phyloP scores from a whole-genome alignment of 2,888 invertebrate species.

The Temnothorax unifasciatus region DNA sequence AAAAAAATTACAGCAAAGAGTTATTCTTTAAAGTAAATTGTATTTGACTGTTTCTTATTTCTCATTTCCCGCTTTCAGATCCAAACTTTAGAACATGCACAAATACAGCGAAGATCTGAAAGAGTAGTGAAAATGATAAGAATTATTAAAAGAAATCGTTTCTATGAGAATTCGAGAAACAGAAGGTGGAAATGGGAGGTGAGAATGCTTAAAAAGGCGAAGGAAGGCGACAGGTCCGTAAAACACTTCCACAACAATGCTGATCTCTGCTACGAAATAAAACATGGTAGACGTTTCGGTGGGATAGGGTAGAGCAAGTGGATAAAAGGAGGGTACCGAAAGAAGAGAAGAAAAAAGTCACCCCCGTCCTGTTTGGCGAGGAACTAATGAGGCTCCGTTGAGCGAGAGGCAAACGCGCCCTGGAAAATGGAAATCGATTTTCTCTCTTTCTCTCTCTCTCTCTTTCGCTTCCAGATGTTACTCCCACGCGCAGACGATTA shows the following conservation, averaged over 20 bases:
- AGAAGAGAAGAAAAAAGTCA: slow-evolving; percentile 61
- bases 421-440: slow-evolving; percentile 76
- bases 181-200: neutral
- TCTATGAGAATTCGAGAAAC: slow-evolving; percentile 19
- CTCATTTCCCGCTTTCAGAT: slow-evolving; percentile 13
- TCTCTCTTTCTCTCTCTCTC: slow-evolving; percentile 39
- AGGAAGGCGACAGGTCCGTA: slow-evolving; percentile 71
- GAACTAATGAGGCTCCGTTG: slow-evolving; percentile 80
- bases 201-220: neutral
- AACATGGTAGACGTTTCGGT: slow-evolving; percentile 74
- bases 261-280: slow-evolving; percentile 81
- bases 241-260: slow-evolving; percentile 83
- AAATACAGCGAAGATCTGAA: neutral
- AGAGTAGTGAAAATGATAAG: neutral
- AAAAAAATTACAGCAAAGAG: neutral
- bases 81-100: neutral
- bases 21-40: slow-evolving; percentile 10
- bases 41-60: slow-evolving; percentile 13
- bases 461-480: neutral
- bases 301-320: slow-evolving; percentile 24
- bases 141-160: slow-evolving; percentile 43
- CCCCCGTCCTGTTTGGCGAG: slow-evolving; percentile 75
- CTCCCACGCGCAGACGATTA: slow-evolving; percentile 31
- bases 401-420: slow-evolving; percentile 66
- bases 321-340: slow-evolving; percentile 41